Evolutionary conservation across 2,888 invertebrate genomes (phyloP).

Genomic region (Acrobasis repandana): DNA sequence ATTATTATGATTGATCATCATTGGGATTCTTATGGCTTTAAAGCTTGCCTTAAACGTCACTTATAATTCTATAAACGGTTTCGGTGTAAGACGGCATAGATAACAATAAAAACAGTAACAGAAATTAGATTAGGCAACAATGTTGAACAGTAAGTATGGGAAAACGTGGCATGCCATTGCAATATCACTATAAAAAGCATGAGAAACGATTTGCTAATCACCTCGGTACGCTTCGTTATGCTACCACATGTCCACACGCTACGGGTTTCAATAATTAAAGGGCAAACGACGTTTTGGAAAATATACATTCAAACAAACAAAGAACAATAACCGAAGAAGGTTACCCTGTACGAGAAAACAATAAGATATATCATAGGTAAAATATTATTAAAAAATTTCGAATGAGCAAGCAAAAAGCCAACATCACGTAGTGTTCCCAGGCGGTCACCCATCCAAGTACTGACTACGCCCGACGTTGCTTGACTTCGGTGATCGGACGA

Average conservation of each 20-base stretch:
- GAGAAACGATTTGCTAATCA: slow-evolving; percentile 15
- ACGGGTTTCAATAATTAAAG: neutral
- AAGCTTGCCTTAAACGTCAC: no score
- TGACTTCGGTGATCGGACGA: slow-evolving; percentile 76
- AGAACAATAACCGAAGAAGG: no score
- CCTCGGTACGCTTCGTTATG: neutral
- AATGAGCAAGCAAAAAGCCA: slow-evolving; percentile 41
- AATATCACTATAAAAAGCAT: slow-evolving; percentile 10
- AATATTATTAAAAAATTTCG: neutral
- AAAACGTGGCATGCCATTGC: neutral
- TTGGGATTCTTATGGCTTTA: no score
- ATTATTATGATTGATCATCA: no score
- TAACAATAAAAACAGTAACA: neutral
- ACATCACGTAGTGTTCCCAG: slow-evolving; percentile 54
- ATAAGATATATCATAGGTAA: neutral
- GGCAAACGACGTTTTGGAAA: no score
- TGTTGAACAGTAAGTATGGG: slow-evolving; percentile 13
- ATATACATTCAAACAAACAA: no score
- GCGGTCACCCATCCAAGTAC: slow-evolving; percentile 67
- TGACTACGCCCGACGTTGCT: slow-evolving; percentile 67
- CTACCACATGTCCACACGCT: neutral
- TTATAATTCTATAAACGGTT: neutral
- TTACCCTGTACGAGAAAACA: no score
- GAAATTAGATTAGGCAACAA: slow-evolving; percentile 14
- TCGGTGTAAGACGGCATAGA: neutral